These are phyloP conservation scores for Rhipidura dahli DNA, from an alignment of 2,113 vertebrate species.

Conservation along the genomic window DNA sequence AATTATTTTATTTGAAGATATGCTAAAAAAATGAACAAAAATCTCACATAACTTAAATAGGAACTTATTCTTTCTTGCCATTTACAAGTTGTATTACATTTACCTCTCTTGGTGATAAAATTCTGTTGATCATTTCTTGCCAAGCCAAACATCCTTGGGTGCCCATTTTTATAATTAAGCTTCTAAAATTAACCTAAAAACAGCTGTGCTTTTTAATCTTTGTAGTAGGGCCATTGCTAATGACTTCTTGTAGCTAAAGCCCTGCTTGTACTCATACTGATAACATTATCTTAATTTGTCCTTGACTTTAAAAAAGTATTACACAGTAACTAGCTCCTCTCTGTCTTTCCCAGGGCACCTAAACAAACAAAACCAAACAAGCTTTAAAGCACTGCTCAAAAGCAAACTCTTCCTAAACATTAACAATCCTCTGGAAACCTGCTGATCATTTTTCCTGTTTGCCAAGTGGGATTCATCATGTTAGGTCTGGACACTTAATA, in stretches of 20 bases:
- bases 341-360: background rate
- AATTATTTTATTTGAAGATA: background rate
- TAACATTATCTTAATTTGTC: constrained; percentile 13
- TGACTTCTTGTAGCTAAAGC: constrained; percentile 22
- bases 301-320: background rate
- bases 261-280: constrained; percentile 10
- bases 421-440: background rate
- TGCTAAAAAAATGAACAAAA: background rate
- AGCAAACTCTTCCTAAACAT: background rate
- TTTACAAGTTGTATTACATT: background rate
- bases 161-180: constrained; percentile 49
- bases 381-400: background rate
- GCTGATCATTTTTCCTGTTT: background rate
- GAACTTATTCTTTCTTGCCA: background rate
- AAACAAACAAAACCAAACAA: background rate
- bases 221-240: background rate
- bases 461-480: background rate
- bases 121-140: background rate
- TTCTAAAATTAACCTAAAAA: constrained; percentile 56
- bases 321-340: background rate
- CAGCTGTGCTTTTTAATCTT: background rate
- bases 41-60: background rate
- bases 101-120: constrained; percentile 4
- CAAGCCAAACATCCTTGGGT: constrained; percentile 27
- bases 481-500: background rate